These are phyloP conservation scores for Myrmecophaga tridactyla DNA, from an alignment of 2,113 vertebrate genomes.

Conservation along the genomic window DNA sequence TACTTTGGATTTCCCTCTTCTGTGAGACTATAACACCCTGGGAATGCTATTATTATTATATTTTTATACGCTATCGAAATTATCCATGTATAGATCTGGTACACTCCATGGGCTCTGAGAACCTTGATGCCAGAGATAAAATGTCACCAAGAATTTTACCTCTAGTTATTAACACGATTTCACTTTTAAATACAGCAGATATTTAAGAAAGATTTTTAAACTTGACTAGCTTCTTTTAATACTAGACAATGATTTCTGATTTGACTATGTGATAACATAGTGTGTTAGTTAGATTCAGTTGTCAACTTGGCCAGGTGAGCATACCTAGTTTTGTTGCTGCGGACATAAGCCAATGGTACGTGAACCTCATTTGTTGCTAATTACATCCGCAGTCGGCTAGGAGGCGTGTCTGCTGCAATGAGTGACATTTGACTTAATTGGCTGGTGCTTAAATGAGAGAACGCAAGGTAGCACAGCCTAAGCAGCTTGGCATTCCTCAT, in stretches of 20 bases:
- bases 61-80: background rate
- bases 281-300: too few species aligned
- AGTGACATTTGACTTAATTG: too few species aligned
- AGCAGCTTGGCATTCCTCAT: too few species aligned
- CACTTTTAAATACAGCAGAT: background rate
- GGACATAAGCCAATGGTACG: too few species aligned
- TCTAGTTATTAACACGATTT: background rate
- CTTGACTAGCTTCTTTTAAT: background rate
- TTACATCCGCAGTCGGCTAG: too few species aligned
- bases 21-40: background rate
- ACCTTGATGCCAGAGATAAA: background rate
- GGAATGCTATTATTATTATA: background rate
- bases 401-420: too few species aligned
- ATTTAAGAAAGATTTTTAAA: background rate
- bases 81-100: background rate
- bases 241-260: background rate
- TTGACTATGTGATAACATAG: background rate
- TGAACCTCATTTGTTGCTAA: too few species aligned
- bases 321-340: too few species aligned
- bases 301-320: too few species aligned
- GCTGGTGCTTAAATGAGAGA: too few species aligned
- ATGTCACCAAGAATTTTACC: background rate
- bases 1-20: background rate
- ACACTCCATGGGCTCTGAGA: background rate
- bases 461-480: too few species aligned